A percentile compares a stretch with the other conserved stretches of the same genome.
Conservation (phyloP, 2,888 invertebrate species). For the Druceiella hillmani region DNA sequence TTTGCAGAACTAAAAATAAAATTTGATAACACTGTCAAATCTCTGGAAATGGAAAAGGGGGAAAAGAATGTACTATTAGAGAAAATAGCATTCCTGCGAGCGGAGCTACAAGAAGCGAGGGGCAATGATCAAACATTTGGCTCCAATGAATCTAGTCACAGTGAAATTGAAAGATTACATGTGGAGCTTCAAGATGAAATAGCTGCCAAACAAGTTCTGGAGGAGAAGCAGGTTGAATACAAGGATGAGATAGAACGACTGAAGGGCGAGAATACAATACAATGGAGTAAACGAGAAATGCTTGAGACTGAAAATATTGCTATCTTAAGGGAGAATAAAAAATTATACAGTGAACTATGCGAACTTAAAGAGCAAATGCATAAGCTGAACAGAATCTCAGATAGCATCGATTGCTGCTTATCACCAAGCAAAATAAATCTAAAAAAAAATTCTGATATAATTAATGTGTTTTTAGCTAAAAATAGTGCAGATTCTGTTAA, state of each 20-base stretch:
- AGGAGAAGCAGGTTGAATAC: slow-evolving; percentile 41
- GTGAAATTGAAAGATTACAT: slow-evolving; percentile 42
- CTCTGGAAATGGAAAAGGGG: slow-evolving; percentile 41
- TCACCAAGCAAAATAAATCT: no score
- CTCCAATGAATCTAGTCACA: slow-evolving; percentile 46
- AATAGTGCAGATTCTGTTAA: no score
- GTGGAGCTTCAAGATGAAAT: slow-evolving; percentile 46
- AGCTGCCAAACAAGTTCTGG: slow-evolving; percentile 44
- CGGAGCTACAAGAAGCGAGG: slow-evolving; percentile 39
- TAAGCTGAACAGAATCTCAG: slow-evolving; percentile 44
- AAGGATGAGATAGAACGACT: slow-evolving; percentile 70
- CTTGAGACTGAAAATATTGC: slow-evolving; percentile 86
- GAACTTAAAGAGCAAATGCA: slow-evolving; percentile 46
- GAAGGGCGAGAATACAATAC: slow-evolving; percentile 89
- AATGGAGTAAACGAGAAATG: slow-evolving; percentile 89
- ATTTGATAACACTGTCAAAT: slow-evolving; percentile 40
- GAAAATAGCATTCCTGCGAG: slow-evolving; percentile 39
- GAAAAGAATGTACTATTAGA: slow-evolving; percentile 39
- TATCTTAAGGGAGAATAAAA: slow-evolving; percentile 85
- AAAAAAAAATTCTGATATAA: no score
- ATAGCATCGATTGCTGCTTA: slow-evolving; percentile 37
- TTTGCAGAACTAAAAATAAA: slow-evolving; percentile 37
- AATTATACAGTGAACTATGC: slow-evolving; percentile 54
- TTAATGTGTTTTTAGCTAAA: no score
- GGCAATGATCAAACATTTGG: slow-evolving; percentile 42